Evolutionary conservation across 2,113 vertebrate species (phyloP), one percentile per base, ranked within the genome.

Genomic region (Aviceda subcristata): DNA sequence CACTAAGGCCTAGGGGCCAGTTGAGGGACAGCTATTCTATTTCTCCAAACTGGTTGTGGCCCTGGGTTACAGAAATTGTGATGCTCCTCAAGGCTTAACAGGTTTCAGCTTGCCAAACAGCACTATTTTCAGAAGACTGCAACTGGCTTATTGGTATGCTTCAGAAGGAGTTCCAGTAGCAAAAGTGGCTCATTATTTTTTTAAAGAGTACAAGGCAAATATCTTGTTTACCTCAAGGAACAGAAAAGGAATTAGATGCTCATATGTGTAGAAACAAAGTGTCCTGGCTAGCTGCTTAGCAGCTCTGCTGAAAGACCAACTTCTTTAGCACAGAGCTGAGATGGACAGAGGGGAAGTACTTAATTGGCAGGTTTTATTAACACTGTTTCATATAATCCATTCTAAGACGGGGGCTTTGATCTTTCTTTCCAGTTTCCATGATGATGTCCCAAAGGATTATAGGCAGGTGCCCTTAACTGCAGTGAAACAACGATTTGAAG

Each of bases 401-500:
- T 50, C n/a, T 69, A 46, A 88, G 20, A 53, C 1, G 34, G 12
- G 19, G 23, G 5, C 22, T 79, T 71, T 43, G 32, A 50, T 78
- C 26, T 91, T 72, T 67, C 62, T 62, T 80, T 73, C 9, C 89
- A 99, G 99, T 96, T 99, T 99, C 97, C 99, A 98, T 11, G 98
- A 99, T 6, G 99, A 99, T 32, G 97, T 98, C 77, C 99, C 99
- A 82, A 99, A 99, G 97, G 99, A 99, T 94, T 99, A 99, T 59
- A 98, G 99, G 88, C 99, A 99, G 11, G 98, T 99, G 43, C 99
- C 99, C 59, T 98, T 99, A 60, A 99, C 98, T 0, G 99, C 99
- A 4, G 99, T 99, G 15, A 99, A 99, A 81, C 99, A 99, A 80
- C 98, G 99, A 46, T 99, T 99, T 91, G 99, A 99, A 95, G 99